A percentile compares a stretch with the other conserved stretches of the same genome.
These are phyloP conservation scores for Peucedramus taeniatus DNA, from an alignment of 2,113 vertebrate genomes.

Conservation along the genomic window DNA sequence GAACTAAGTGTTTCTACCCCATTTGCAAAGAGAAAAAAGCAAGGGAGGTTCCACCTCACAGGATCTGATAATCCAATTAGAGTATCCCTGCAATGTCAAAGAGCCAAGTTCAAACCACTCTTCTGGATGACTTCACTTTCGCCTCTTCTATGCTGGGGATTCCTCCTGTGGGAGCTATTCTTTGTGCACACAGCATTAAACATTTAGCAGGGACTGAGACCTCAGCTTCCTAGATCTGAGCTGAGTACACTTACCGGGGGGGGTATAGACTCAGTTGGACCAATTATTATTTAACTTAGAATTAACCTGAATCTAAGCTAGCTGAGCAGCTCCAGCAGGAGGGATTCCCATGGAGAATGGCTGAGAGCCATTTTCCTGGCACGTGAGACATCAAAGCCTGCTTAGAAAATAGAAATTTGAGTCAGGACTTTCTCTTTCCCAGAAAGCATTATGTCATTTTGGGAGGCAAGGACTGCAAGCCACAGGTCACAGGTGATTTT, in stretches of 20 bases:
- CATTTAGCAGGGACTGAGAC: slow-evolving; percentile 24
- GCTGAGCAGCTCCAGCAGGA: not conserved
- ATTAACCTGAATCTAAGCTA: not conserved
- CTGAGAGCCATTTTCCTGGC: not conserved
- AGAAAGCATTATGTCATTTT: not conserved
- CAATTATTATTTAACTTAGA: slow-evolving; percentile 3
- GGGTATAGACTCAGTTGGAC: not conserved
- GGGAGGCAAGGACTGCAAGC: not conserved
- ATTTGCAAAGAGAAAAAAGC: not conserved
- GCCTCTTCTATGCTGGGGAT: not conserved
- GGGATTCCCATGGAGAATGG: not conserved
- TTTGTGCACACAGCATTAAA: slow-evolving; percentile 31
- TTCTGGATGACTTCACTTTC: slow-evolving; percentile 49
- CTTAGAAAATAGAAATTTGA: not conserved
- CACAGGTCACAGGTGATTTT: not conserved
- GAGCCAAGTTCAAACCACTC: not conserved
- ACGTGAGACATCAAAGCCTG: not conserved
- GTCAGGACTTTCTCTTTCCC: not conserved
- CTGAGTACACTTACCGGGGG: not conserved
- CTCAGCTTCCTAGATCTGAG: slow-evolving; percentile 1
- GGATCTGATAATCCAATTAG: slow-evolving; percentile 46
- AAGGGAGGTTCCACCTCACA: not conserved
- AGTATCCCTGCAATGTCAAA: not conserved
- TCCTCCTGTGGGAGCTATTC: slow-evolving; percentile 28
- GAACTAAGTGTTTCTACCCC: not conserved